Evolutionary conservation across 2,888 invertebrate genomes (phyloP).

Genomic region (Drosophila ezoana): DNA sequence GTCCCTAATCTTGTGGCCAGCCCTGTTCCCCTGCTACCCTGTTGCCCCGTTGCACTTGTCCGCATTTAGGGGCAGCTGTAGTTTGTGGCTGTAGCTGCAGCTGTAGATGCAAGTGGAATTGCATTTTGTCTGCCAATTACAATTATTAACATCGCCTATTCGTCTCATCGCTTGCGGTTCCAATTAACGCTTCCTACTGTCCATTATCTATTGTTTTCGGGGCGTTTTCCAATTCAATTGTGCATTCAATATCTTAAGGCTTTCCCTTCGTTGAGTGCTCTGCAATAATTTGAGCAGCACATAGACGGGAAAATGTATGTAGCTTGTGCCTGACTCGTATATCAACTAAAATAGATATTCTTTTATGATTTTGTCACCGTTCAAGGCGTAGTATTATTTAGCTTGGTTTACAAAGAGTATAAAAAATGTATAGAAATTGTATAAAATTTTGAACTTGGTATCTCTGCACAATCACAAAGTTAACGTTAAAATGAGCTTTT

Average conservation of each 20-base stretch:
- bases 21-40: background rate
- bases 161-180: slow-evolving; percentile 73
- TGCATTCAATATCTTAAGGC: slow-evolving; percentile 63
- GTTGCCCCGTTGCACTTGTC: slow-evolving; percentile 54
- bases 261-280: slow-evolving; percentile 26
- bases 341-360: background rate
- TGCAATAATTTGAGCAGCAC: background rate
- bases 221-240: slow-evolving; percentile 70
- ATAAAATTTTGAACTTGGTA: too few species aligned
- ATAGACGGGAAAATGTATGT: slow-evolving; percentile 3
- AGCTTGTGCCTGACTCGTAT: background rate
- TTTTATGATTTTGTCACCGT: background rate
- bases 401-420: too few species aligned
- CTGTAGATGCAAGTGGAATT: slow-evolving; percentile 37
- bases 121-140: slow-evolving; percentile 66
- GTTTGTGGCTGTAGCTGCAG: slow-evolving; percentile 16
- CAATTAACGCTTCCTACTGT: slow-evolving; percentile 80
- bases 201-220: slow-evolving; percentile 69
- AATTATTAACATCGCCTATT: slow-evolving; percentile 56
- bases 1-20: slow-evolving; percentile 24
- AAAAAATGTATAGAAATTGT: too few species aligned
- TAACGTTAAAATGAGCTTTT: too few species aligned
- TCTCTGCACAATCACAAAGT: too few species aligned
- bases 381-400: background rate
- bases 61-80: slow-evolving; percentile 35